Base-by-base conservation (phyloP, 2,797 vertebrate species). In the Okamejei kenojei region DNA sequence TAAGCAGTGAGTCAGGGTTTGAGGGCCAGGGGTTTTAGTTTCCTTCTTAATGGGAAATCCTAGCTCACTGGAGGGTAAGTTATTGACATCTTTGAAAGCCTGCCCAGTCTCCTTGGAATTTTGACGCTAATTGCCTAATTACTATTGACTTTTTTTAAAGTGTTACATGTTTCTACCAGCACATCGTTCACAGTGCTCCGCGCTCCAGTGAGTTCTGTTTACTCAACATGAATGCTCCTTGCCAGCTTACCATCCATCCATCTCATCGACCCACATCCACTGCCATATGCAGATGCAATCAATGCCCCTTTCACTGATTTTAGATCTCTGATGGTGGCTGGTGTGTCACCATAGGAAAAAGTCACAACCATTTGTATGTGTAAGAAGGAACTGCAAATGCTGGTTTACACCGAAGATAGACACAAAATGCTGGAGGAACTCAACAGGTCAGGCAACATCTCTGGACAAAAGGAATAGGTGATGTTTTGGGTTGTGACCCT, bases 31-130 rank as follows among this genome's bases (percentile, higher is more conserved):
- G 32, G n/a, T 68, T 35, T 88, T 35, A 65, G 61, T 86, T 58
- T 65, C 58, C 15, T 86, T 86, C 29, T 63, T 86, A 86, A 86
- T 86, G 82, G 82, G 82, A 86, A 86, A 63, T 86, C 61, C 84
- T 21, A 23, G 32, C 84, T 68, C 7, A 35, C 61, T 88, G 61
- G 17, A 35, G 84, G n/a, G n/a, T 2, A 17, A 11, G 19, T 0
- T 68, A 88, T 65, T 88, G 61, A 65, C 63, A n/a, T 88, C n/a
- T 21, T 68, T 88, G 84, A 68, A 88, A 88, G 84, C 84, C 21
- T 68, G 7, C 10, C 21, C 61, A 32, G 63, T 21, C 84, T 32
- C 7, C 17, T 88, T n/a, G 63, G 61, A 29, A 65, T 29, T 54
- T 58, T 23, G 21, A 29, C 13, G 45, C 21, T 82, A 82, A 82